Evolutionary conservation across 2,888 invertebrate species (phyloP), one percentile per base, ranked within the genome.

Genomic region (Temnothorax unifasciatus): DNA sequence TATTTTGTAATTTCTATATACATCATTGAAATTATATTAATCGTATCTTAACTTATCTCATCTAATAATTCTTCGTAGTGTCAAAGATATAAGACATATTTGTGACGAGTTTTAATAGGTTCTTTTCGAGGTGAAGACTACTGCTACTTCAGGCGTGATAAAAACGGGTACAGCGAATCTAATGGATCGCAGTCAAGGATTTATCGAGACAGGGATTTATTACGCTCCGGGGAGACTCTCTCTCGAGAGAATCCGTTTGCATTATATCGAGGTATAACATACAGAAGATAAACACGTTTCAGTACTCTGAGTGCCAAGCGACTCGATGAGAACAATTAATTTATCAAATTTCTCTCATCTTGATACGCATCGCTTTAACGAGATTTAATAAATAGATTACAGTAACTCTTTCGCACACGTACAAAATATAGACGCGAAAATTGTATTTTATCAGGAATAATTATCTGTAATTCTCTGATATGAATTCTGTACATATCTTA

Each of bases 171-270:
- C 44, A 75, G 73, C 79, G 18, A 75, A 75, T 69, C 38, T 81
- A 59, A 81, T 66, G 71, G 47, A 59, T 68, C 73, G 74, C 64
- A 73, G 68, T 59, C 66, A 75, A 68, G 79, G 79, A 86, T 86
- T 87, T 87, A 86, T 79, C 84, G 84, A 68, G 82, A 84, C 75
- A 68, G 47, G 66, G 75, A 86, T 77, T 71, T 83, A 73, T 85
- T 54, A 41, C 54, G 29, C 64, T 68, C 82, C 11, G 13, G 74
- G 57, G 47, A 74, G 82, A 64, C 18, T 75, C 44, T 41, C 38
- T 44, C 34, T 21, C 21, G 21, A 21, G 29, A 71, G 41, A 29
- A 83, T 75, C 82, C 63, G 63, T 76, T 87, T 82, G 59, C 63
- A 74, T 86, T 84, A 82, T 74, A 82, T 82, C 44, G 25, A 82